A percentile compares a stretch with the other conserved stretches of the same genome.
These are phyloP conservation scores for Calephelis nemesis DNA, from an alignment of 1,140 invertebrate species.

Conservation along the genomic window DNA sequence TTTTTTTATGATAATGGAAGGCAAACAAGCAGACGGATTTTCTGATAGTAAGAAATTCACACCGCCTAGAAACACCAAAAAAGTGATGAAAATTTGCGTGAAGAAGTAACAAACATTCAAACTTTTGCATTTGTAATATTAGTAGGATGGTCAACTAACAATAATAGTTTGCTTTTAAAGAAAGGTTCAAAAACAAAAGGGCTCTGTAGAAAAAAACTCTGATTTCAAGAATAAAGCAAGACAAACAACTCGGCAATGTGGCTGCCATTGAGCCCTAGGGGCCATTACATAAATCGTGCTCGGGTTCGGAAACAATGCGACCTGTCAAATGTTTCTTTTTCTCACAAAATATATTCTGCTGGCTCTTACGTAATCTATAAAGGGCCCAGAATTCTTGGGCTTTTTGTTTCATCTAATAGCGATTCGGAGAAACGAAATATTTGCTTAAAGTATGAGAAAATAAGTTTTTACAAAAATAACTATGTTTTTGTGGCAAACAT, in stretches of 20 bases:
- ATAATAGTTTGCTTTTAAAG: too few species aligned
- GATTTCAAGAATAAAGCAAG: slow-evolving; percentile 4
- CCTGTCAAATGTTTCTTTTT: slow-evolving; percentile 17
- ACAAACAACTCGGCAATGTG: slow-evolving; percentile 11
- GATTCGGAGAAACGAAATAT: neutral
- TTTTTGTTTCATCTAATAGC: neutral
- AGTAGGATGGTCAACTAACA: too few species aligned
- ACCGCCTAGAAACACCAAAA: too few species aligned
- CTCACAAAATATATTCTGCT: slow-evolving; percentile 4
- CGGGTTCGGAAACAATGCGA: slow-evolving; percentile 10
- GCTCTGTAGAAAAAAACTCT: neutral
- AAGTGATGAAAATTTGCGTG: too few species aligned
- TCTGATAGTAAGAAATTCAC: too few species aligned
- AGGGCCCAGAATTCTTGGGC: neutral
- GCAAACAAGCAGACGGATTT: too few species aligned
- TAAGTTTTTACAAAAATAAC: too few species aligned
- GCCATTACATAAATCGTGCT: slow-evolving; percentile 17
- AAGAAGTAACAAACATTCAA: too few species aligned
- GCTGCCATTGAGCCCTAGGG: slow-evolving; percentile 3
- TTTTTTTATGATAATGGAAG: too few species aligned
- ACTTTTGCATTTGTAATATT: too few species aligned
- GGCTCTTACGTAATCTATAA: slow-evolving; percentile 10
- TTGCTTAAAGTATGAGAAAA: neutral
- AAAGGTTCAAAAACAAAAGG: neutral
- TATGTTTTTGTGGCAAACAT: too few species aligned